A percentile compares a stretch with the other conserved stretches of the same genome.
Conservation (phyloP, 2,888 invertebrate species). For the Ophraella communa region DNA sequence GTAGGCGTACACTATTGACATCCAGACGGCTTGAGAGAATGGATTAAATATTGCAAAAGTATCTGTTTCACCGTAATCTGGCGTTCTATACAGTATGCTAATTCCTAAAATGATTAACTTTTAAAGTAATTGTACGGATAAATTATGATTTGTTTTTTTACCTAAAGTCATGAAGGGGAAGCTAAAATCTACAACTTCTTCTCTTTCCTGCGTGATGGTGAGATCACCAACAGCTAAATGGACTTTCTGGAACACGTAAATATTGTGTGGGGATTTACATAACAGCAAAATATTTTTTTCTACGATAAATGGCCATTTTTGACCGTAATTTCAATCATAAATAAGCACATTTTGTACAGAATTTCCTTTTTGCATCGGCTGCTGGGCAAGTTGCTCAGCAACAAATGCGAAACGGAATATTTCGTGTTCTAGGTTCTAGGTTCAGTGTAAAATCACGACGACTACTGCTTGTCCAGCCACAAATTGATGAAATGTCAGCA, state of each 20-base stretch:
- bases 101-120: conserved; percentile 63
- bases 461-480: too few species aligned
- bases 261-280: neutral
- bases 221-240: conserved; percentile 95
- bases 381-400: too few species aligned
- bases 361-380: too few species aligned
- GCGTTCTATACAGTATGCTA: conserved; percentile 84
- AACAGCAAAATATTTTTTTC: too few species aligned
- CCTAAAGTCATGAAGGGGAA: conserved; percentile 96
- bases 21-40: conserved; percentile 85
- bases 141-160: conserved; percentile 6
- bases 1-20: conserved; percentile 86
- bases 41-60: conserved; percentile 91
- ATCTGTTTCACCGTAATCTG: conserved; percentile 77
- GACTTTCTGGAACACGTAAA: conserved; percentile 70
- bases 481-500: too few species aligned
- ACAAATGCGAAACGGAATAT: too few species aligned
- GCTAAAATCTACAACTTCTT: conserved; percentile 90
- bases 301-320: neutral
- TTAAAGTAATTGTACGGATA: neutral
- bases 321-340: too few species aligned
- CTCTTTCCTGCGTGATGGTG: conserved; percentile 90
- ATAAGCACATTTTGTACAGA: too few species aligned
- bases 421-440: neutral
- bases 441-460: neutral